Percentiles rank a stretch among this genome's conserved stretches.
Evolutionary conservation across 2,113 vertebrate species (phyloP).

Genomic region (Eublepharis macularius): DNA sequence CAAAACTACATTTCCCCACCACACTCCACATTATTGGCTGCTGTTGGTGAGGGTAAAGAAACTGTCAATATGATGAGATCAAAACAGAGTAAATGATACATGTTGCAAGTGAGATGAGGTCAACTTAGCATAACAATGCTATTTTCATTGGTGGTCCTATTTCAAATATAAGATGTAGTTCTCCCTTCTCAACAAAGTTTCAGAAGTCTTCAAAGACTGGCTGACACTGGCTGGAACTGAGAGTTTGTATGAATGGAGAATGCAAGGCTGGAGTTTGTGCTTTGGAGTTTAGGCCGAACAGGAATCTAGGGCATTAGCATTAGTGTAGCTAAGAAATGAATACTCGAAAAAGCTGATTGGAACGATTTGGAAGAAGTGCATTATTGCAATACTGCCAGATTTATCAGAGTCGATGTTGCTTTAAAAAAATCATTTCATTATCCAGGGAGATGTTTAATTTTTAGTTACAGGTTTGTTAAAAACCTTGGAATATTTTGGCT

Average conservation of each 20-base stretch:
- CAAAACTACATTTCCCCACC: neutral
- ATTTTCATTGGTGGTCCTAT: neutral
- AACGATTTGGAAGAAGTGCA: neutral
- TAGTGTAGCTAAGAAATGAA: slow-evolving; percentile 25
- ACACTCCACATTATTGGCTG: neutral
- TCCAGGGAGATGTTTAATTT: slow-evolving; percentile 44
- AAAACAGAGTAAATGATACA: neutral
- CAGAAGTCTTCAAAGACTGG: neutral
- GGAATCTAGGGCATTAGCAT: slow-evolving; percentile 33
- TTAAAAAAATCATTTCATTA: slow-evolving; percentile 39
- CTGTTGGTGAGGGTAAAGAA: neutral
- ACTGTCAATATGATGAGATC: neutral
- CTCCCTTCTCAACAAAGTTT: neutral
- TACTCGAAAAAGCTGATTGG: slow-evolving; percentile 24
- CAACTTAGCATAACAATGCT: neutral
- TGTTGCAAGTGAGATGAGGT: neutral
- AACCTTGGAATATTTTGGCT: slow-evolving; percentile 52
- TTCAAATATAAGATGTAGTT: neutral
- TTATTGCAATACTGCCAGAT: neutral
- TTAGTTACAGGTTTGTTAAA: slow-evolving; percentile 47
- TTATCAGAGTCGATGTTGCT: slow-evolving; percentile 36
- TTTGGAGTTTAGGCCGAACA: neutral
- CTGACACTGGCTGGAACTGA: neutral
- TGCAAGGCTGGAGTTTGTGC: neutral
- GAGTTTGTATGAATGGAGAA: neutral